Evolutionary conservation across 1,140 invertebrate genomes (phyloP), one percentile per base, ranked within the genome.

Genomic region (Maniola jurtina): DNA sequence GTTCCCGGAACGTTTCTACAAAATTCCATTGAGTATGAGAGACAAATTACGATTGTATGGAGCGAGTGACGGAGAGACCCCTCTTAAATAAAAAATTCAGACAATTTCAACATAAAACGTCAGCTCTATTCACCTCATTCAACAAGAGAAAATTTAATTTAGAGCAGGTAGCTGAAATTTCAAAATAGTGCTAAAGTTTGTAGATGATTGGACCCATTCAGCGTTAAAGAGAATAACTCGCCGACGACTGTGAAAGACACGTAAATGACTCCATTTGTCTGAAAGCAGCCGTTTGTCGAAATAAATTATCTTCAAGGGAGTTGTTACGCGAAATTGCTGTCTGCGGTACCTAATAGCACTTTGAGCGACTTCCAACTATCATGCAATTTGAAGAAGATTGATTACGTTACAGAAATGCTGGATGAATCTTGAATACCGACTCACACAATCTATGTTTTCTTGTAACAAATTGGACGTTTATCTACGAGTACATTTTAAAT

Each of bases 261-360:
- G 68, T 57, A 71, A 76, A 73, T 61, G 68, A 73, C 66, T 71
- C 68, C 64, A 76, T 71, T 75, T 75, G 71, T 75, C 73, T 72
- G 71, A 71, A 70, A 66, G 71, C 65, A 70, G 65, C 73, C 70
- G 73, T 75, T 72, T 72, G 66, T 62, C 71, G 58, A 73, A 76
- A 76, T 71, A 76, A 73, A 76, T 76, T 71, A 76, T 73, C 59
- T 76, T 76, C 73, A 73, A 62, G 73, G 73, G 71, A 73, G 71
- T 71, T 73, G 73, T 71, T 71, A 69, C 50, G 35, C 40, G 42
- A 68, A 64, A 73, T 61, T 70, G 68, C 61, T 48, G 63, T 66
- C 60, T 60, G 60, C 60, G 68, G 59, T 63, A 72, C 45, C 25
- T 72, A 72, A 75, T 66, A 62, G 60, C 58, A 66, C 63, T 70